Evolutionary conservation across 92 coral and sea anemone genomes (phyloP).

Genomic region (Phenganax subtilis): DNA sequence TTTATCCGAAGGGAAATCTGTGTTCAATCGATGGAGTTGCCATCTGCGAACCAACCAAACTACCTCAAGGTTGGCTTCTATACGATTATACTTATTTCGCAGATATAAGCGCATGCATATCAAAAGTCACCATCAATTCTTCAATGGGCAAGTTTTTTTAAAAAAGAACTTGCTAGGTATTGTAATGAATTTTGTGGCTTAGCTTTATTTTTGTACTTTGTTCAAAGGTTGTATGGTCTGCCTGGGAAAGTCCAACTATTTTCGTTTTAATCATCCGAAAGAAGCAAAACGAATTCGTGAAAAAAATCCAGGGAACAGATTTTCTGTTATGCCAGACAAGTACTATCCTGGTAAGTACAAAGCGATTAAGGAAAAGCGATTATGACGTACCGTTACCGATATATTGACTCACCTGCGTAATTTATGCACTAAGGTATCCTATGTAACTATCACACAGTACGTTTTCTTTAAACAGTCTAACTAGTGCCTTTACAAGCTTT

Average conservation of each 20-base stretch:
- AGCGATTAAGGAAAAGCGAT: background rate
- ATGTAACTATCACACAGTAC: background rate
- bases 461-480: background rate
- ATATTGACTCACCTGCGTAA: too few relatives aligned
- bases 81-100: too few relatives aligned
- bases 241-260: slow-evolving; percentile 95
- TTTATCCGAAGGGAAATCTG: slow-evolving; percentile 80
- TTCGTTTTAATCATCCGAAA: slow-evolving; percentile 96
- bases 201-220: background rate
- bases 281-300: slow-evolving; percentile 95
- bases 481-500: background rate
- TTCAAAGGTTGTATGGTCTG: slow-evolving; percentile 89
- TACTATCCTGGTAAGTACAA: slow-evolving; percentile 75
- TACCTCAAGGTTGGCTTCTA: slow-evolving; percentile 76
- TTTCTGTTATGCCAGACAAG: slow-evolving; percentile 92
- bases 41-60: slow-evolving; percentile 79
- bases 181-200: too few relatives aligned
- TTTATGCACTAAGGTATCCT: too few relatives aligned
- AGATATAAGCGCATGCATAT: too few relatives aligned
- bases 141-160: too few relatives aligned
- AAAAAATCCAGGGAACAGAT: slow-evolving; percentile 92
- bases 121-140: too few relatives aligned
- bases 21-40: slow-evolving; percentile 96
- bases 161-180: too few relatives aligned
- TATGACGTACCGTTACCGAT: background rate